phyloP scores from a whole-genome alignment of 2,113 vertebrate species.

The Caretta caretta region DNA sequence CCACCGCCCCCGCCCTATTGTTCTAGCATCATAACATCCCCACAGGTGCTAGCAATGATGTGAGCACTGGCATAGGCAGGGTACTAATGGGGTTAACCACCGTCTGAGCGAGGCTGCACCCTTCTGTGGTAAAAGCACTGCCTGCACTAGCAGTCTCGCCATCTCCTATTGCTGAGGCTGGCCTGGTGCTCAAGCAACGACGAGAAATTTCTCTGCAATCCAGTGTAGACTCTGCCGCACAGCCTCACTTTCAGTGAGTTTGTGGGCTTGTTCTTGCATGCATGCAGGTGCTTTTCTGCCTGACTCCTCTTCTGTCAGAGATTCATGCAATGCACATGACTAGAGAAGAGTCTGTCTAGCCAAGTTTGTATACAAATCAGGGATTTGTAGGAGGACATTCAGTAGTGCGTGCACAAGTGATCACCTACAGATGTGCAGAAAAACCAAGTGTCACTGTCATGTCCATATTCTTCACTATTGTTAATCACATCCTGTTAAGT shows the following conservation, averaged over 20 bases:
- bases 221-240: background rate
- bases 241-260: background rate
- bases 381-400: background rate
- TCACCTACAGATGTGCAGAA: conserved; percentile 9
- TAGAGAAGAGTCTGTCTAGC: background rate
- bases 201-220: background rate
- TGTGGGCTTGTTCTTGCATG: background rate
- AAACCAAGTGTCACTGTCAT: background rate
- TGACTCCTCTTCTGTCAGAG: background rate
- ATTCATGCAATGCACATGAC: background rate
- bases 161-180: background rate
- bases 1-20: background rate
- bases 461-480: background rate
- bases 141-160: background rate
- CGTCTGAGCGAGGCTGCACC: background rate
- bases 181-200: background rate
- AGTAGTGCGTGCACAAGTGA: background rate
- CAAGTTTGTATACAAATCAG: background rate
- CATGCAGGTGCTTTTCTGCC: background rate
- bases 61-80: background rate
- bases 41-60: background rate
- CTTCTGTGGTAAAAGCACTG: background rate
- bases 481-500: background rate
- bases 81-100: background rate
- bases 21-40: background rate